Conservation (phyloP, 2,113 vertebrate species). For the Cnemophilus loriae region DNA sequence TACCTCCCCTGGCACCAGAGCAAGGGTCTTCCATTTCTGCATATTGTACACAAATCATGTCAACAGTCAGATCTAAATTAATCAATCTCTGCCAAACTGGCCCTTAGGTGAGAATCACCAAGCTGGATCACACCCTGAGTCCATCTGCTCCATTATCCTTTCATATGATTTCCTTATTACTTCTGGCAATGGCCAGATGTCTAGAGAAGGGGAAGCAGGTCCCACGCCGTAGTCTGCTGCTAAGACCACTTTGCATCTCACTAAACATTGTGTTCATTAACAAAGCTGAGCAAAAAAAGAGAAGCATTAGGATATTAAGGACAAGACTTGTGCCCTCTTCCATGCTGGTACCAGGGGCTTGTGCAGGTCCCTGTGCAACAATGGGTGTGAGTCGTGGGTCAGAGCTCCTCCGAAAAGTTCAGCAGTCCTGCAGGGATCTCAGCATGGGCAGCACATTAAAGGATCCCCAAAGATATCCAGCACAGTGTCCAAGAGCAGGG, state of each 20-base stretch:
- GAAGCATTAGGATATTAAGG: not conserved
- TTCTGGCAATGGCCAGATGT: constrained; percentile 39
- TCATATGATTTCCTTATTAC: constrained; percentile 50
- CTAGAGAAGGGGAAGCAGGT: constrained; percentile 21
- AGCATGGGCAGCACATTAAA: not conserved
- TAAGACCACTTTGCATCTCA: constrained; percentile 17
- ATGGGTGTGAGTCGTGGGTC: accelerated
- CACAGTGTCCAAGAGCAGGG: not conserved
- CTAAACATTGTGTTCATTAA: not conserved
- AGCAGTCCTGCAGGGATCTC: not conserved
- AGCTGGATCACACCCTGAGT: constrained; percentile 29
- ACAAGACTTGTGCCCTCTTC: not conserved
- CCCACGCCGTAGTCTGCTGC: not conserved
- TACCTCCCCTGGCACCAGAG: not conserved
- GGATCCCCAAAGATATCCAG: not conserved
- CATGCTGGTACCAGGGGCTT: accelerated
- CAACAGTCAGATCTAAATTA: constrained; percentile 37
- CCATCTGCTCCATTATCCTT: constrained; percentile 54
- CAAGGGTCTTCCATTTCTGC: constrained; percentile 1
- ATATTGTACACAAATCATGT: constrained; percentile 8
- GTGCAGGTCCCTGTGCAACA: not conserved
- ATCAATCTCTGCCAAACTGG: constrained; percentile 37
- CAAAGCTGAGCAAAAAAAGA: not conserved
- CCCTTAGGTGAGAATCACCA: constrained; percentile 41
- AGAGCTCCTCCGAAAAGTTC: not conserved